Base-by-base conservation (phyloP, 2,888 invertebrate genomes). In the Mimas tiliae region DNA sequence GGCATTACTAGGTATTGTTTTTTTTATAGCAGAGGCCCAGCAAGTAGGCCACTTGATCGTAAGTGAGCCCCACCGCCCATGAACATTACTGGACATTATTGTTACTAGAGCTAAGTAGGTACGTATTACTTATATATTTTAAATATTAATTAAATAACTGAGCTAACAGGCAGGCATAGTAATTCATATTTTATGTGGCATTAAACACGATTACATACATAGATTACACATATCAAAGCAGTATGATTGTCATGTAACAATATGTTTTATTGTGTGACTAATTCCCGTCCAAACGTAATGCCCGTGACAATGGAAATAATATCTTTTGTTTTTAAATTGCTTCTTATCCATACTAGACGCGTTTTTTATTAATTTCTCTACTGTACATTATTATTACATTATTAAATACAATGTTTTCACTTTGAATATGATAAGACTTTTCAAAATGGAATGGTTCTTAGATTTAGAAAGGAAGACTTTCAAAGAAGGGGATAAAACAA, bases 241-340 rank as follows among this genome's bases (percentile, higher is more conserved):
- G 8, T 34, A 38, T 4, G 16, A 55, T 16, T 38, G 55, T 8
- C 16, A 11, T 27, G 55, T 55, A 11, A 55, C 3, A 51, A 51
- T 55, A 55, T 9, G 38, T 55, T 48, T 55, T 55, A 34, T 55
- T 55, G 55, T 55, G 55, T 38, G 55, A 55, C 55, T 55, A 55
- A 55, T 38, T 11, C 38, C 7, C 38, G 16, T 6, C 38, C 55
- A 55, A 55, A 55, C 55, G 38, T 4, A 55, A 51, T n/a, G 55
- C 9, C 9, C 38, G 16, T n/a, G 16, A 55, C 55, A 55, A 38
- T 55, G 34, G 55, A 38, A 38, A 38, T 11, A 16, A 16, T 38
- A 34, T 38, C 55, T 55, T 55, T 55, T 55, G 55, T 55, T 55
- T 55, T 34, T 55, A 55, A 38, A 55, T 38, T 34, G 38, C 3